These are phyloP conservation scores for Micromussa lordhowensis DNA, from an alignment of 92 coral and sea anemone genomes.

Conservation along the genomic window DNA sequence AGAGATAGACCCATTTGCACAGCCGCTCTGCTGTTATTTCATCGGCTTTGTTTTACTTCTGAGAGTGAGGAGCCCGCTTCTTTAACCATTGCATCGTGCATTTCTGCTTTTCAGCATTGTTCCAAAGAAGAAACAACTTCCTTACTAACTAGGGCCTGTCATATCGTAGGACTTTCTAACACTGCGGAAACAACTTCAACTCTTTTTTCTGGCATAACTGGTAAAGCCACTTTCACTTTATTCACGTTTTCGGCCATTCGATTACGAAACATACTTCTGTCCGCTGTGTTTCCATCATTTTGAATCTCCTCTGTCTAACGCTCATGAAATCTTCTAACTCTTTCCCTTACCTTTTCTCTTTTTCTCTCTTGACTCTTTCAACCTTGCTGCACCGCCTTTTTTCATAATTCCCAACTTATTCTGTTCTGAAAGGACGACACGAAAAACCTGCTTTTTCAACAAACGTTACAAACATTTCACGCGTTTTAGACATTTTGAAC, in stretches of 20 bases:
- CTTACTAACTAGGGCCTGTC: slow-evolving; percentile 2
- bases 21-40: slow-evolving; percentile 29
- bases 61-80: slow-evolving; percentile 10
- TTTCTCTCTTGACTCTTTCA: neutral
- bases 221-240: slow-evolving; percentile 21
- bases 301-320: no score
- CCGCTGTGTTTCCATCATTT: neutral
- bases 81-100: slow-evolving; percentile 21
- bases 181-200: slow-evolving; percentile 22
- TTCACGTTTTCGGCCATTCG: slow-evolving; percentile 25
- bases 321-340: no score
- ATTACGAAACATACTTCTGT: slow-evolving; percentile 13
- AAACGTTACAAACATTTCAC: no score
- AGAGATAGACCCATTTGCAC: slow-evolving; percentile 3
- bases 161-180: slow-evolving; percentile 36
- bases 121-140: slow-evolving; percentile 15
- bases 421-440: no score
- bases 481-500: no score
- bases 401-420: neutral
- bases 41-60: neutral
- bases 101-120: neutral
- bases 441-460: no score
- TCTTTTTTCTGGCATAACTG: slow-evolving; percentile 18
- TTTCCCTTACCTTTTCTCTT: no score
- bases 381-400: neutral